These are phyloP conservation scores for Hemithea aestivaria DNA, from an alignment of 2,888 invertebrate species.

Conservation along the genomic window DNA sequence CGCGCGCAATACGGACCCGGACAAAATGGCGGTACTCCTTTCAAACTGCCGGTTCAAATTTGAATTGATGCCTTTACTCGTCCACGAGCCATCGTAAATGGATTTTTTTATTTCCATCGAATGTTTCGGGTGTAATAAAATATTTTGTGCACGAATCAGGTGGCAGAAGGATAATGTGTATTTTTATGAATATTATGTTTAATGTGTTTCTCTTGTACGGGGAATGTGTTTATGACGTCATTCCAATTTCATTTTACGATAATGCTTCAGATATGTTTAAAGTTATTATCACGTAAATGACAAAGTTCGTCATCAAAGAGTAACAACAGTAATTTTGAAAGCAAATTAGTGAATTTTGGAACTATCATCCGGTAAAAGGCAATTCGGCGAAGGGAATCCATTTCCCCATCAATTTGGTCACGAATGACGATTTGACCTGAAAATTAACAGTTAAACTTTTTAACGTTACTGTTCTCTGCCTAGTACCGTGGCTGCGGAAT, in stretches of 20 bases:
- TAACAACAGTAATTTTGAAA: too few relatives aligned
- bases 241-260: slow-evolving; percentile 9
- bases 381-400: slow-evolving; percentile 46
- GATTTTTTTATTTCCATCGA: slow-evolving; percentile 46
- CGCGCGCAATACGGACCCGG: slow-evolving; percentile 19
- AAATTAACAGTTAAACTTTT: slow-evolving; percentile 71
- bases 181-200: slow-evolving; percentile 14
- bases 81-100: slow-evolving; percentile 45
- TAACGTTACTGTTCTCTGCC: slow-evolving; percentile 60
- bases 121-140: slow-evolving; percentile 42
- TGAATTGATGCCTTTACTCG: slow-evolving; percentile 40
- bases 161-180: slow-evolving; percentile 4
- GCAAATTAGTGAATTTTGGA: too few relatives aligned
- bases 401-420: slow-evolving; percentile 61
- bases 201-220: slow-evolving; percentile 17
- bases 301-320: too few relatives aligned
- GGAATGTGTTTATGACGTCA: slow-evolving; percentile 4
- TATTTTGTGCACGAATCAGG: slow-evolving; percentile 29
- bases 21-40: slow-evolving; percentile 25
- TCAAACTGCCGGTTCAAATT: slow-evolving; percentile 30
- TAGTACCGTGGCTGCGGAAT: slow-evolving; percentile 26
- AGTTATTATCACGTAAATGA: too few relatives aligned
- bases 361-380: slow-evolving; percentile 15
- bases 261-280: slow-evolving; percentile 2
- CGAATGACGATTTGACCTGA: slow-evolving; percentile 58